Evolutionary conservation across 1,140 invertebrate genomes (phyloP).

Genomic region (Euborellia annulipes): DNA sequence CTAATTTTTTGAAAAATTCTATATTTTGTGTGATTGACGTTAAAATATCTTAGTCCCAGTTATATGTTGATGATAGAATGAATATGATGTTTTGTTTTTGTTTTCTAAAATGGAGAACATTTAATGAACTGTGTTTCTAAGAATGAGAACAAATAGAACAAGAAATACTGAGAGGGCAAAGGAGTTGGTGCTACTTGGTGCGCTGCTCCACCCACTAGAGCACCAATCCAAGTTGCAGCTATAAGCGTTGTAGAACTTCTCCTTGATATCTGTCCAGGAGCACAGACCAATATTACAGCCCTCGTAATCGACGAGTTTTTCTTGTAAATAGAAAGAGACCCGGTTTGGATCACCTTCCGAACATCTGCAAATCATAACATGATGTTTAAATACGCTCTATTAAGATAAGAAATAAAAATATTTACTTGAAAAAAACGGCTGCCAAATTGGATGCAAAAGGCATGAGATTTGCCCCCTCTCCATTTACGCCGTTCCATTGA

Average conservation of each 20-base stretch:
- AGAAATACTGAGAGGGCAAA: too few species aligned
- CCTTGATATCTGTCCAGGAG: constrained; percentile 30
- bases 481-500: constrained; percentile 41
- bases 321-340: constrained; percentile 32
- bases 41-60: too few species aligned
- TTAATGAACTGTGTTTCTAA: too few species aligned
- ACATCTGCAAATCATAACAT: constrained; percentile 24
- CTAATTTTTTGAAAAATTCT: too few species aligned
- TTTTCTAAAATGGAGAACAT: too few species aligned
- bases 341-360: constrained; percentile 23
- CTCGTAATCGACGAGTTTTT: constrained; percentile 25
- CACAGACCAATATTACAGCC: constrained; percentile 34
- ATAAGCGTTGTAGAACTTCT: constrained; percentile 18
- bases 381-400: too few species aligned
- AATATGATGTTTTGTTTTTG: too few species aligned
- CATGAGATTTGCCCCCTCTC: constrained; percentile 47
- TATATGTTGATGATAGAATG: too few species aligned
- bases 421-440: constrained; percentile 56
- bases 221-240: constrained; percentile 7
- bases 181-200: neutral
- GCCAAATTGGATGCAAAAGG: constrained; percentile 65
- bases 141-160: too few species aligned
- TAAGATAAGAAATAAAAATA: neutral
- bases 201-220: neutral
- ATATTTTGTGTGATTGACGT: too few species aligned